Evolutionary conservation across 2,113 vertebrate species (phyloP).

Genomic region (Limanda limanda): DNA sequence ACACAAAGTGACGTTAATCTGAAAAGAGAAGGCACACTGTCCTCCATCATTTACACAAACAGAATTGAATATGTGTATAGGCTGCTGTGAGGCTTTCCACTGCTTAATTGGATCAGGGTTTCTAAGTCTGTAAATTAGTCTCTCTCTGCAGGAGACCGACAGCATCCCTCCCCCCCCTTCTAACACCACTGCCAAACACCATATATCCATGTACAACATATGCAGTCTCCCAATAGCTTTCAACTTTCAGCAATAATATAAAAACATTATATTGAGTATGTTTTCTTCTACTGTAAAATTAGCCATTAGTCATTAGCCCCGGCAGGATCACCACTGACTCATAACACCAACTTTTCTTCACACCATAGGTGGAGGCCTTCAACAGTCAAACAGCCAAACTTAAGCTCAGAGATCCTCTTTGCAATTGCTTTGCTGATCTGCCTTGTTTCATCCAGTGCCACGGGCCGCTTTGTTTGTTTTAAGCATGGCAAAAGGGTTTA

Average conservation of each 20-base stretch:
- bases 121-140: conserved; percentile 63
- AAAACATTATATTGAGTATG: conserved; percentile 12
- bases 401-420: conserved; percentile 33
- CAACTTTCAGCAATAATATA: conserved; percentile 20
- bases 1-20: background rate
- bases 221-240: background rate
- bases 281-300: conserved; percentile 1
- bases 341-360: conserved; percentile 23
- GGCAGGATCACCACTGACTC: conserved; percentile 20
- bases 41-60: conserved; percentile 21
- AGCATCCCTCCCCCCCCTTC: conserved; percentile 22
- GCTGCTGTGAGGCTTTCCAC: conserved; percentile 46
- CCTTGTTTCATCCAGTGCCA: conserved; percentile 31
- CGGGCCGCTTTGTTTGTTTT: conserved; percentile 56
- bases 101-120: conserved; percentile 68
- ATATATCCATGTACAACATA: conserved; percentile 12
- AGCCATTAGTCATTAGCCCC: background rate
- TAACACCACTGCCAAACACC: conserved; percentile 6
- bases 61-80: conserved; percentile 26
- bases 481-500: conserved; percentile 56
- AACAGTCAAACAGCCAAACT: conserved; percentile 26
- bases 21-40: background rate
- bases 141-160: conserved; percentile 40
- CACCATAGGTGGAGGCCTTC: conserved; percentile 43
- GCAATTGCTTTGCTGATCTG: conserved; percentile 35